These are phyloP conservation scores for Takifugu ocellatus DNA, from an alignment of 2,797 vertebrate genomes.

Conservation along the genomic window DNA sequence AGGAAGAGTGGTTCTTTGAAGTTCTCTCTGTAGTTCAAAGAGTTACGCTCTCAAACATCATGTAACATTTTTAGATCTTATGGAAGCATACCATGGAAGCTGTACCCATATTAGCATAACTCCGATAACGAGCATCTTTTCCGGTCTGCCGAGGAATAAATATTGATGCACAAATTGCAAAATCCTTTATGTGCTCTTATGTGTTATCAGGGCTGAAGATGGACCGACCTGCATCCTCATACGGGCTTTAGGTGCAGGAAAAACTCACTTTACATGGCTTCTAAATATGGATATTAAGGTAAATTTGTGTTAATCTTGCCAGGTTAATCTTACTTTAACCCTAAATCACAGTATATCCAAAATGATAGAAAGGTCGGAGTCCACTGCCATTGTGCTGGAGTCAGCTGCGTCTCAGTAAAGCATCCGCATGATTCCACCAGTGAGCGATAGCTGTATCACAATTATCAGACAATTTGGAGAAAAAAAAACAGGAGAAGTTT, in stretches of 20 bases:
- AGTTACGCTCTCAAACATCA: background rate
- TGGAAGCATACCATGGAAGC: no score
- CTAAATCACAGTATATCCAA: no score
- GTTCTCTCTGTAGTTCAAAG: no score
- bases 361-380: no score
- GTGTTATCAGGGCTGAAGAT: conserved; percentile 74
- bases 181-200: background rate
- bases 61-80: background rate
- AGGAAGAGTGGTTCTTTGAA: no score
- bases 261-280: conserved; percentile 80
- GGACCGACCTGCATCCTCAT: conserved; percentile 82
- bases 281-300: conserved; percentile 84
- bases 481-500: background rate
- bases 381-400: no score
- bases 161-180: background rate
- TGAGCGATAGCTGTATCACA: no score
- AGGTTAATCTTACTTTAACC: no score
- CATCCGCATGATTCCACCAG: no score
- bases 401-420: no score
- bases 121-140: background rate
- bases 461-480: background rate
- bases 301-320: conserved; percentile 8
- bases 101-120: background rate
- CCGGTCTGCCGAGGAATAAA: background rate
- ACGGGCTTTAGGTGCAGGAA: conserved; percentile 45